These are phyloP conservation scores for Zosterops japonicus DNA, from an alignment of 2,113 vertebrate genomes.

Conservation along the genomic window DNA sequence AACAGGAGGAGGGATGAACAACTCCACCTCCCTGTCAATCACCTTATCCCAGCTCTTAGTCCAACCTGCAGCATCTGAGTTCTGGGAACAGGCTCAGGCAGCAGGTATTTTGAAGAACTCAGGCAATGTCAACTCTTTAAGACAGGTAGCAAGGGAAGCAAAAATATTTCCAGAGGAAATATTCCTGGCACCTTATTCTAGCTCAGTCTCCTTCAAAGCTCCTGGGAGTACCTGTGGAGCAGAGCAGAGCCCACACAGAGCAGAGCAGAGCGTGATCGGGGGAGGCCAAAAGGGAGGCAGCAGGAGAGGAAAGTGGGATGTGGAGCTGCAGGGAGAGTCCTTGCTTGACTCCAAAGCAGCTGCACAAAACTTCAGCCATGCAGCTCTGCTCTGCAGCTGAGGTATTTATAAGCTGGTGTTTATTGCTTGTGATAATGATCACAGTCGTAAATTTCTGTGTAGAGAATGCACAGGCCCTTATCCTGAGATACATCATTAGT, in stretches of 20 bases:
- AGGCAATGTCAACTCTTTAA: background rate
- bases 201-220: background rate
- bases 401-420: background rate
- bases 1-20: background rate
- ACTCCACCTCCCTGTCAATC: background rate
- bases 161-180: background rate
- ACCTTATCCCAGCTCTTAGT: background rate
- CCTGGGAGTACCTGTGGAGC: background rate
- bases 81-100: background rate
- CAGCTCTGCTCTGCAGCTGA: background rate
- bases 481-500: background rate
- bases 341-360: background rate
- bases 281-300: background rate
- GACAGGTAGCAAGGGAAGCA: background rate
- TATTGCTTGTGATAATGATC: background rate
- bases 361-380: background rate
- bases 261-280: accelerated
- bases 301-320: background rate
- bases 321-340: background rate
- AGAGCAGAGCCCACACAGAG: background rate
- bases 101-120: background rate
- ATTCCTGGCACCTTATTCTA: background rate
- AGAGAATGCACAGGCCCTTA: background rate
- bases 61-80: background rate
- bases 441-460: background rate